phyloP scores from a whole-genome alignment of 2,113 vertebrate genomes.

The Pitta sordida region DNA sequence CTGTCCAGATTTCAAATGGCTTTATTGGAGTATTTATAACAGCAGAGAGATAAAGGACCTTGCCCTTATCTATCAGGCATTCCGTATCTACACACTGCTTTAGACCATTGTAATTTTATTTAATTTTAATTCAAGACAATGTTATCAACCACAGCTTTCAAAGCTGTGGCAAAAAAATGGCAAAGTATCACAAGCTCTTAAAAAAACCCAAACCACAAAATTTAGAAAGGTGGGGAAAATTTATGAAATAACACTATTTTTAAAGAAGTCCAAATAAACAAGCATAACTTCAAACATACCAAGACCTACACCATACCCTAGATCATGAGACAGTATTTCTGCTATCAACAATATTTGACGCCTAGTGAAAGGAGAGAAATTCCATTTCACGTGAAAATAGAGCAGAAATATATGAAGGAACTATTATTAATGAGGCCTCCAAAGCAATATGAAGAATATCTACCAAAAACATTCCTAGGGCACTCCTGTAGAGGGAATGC shows the following conservation, averaged over 20 bases:
- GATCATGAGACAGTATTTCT: neutral
- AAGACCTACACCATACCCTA: neutral
- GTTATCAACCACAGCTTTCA: neutral
- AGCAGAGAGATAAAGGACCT: neutral
- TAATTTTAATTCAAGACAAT: neutral
- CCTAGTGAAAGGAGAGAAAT: neutral
- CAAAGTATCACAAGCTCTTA: neutral
- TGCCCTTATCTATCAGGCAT: neutral
- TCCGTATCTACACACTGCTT: neutral
- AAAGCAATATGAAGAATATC: neutral
- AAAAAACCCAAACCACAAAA: neutral
- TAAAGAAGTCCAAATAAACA: neutral
- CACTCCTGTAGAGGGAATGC: neutral
- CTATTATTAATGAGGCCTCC: neutral
- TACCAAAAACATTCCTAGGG: neutral
- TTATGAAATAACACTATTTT: neutral
- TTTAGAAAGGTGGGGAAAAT: neutral
- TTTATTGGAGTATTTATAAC: neutral
- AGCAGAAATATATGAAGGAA: neutral
- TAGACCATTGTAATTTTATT: neutral
- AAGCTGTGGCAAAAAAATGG: neutral
- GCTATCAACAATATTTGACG: neutral
- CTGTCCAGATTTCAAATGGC: neutral
- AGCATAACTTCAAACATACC: neutral
- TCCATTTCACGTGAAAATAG: neutral